Evolutionary conservation across 2,888 invertebrate species (phyloP).

Genomic region (Pyrochroa serraticornis): DNA sequence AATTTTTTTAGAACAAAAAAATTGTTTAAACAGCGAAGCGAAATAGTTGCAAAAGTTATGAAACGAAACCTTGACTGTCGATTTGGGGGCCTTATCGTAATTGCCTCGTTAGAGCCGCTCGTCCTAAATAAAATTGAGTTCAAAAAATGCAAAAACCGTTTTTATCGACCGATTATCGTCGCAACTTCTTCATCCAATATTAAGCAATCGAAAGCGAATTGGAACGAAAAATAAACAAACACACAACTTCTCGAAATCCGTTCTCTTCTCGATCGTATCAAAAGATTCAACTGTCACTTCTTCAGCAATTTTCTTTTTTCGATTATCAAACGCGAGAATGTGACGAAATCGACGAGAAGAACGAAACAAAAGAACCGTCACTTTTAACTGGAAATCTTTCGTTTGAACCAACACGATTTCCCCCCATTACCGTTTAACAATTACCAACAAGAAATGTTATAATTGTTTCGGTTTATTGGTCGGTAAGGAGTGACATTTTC

Average conservation of each 20-base stretch:
- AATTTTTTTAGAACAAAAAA: too few species aligned
- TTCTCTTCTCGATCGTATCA: slow-evolving; percentile 42
- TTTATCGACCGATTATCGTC: not conserved
- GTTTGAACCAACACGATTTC: slow-evolving; percentile 5
- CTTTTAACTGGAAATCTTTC: slow-evolving; percentile 29
- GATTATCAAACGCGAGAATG: slow-evolving; percentile 45
- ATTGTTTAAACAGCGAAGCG: too few species aligned
- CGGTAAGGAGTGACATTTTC: not conserved
- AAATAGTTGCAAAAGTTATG: too few species aligned
- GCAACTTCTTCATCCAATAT: not conserved
- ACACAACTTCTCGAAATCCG: slow-evolving; percentile 38
- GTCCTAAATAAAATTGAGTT: too few species aligned
- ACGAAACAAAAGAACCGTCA: slow-evolving; percentile 35
- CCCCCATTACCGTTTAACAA: not conserved
- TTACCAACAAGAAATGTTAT: too few species aligned
- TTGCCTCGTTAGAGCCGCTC: too few species aligned
- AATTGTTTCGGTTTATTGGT: too few species aligned
- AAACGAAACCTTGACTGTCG: too few species aligned
- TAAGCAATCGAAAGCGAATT: slow-evolving; percentile 26
- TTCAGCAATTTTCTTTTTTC: slow-evolving; percentile 39
- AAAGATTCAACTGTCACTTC: slow-evolving; percentile 45
- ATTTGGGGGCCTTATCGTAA: too few species aligned
- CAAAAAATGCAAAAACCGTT: not conserved
- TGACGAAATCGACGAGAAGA: slow-evolving; percentile 40
- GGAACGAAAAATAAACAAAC: slow-evolving; percentile 37